Percentiles rank a stretch among this genome's conserved stretches.
Conservation (phyloP, 1,140 invertebrate species). For the Papilio dardanus region DNA sequence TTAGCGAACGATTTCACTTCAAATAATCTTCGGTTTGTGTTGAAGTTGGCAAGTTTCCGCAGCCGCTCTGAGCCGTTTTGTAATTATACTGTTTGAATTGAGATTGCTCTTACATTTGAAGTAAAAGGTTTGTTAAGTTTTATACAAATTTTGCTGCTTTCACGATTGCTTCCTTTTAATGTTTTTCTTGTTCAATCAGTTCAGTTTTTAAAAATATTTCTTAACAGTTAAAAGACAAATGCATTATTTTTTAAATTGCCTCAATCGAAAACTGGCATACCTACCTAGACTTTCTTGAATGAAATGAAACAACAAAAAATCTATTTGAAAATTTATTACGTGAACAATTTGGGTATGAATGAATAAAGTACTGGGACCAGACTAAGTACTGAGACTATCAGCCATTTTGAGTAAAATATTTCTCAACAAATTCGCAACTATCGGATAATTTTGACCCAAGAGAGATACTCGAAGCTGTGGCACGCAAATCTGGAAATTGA, state of each 20-base stretch:
- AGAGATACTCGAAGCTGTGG: slow-evolving; percentile 65
- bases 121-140: slow-evolving; percentile 13
- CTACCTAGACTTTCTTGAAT: too few species aligned
- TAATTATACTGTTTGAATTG: slow-evolving; percentile 21
- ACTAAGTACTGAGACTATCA: slow-evolving; percentile 60
- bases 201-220: too few species aligned
- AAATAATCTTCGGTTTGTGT: slow-evolving; percentile 22
- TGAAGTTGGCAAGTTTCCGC: slow-evolving; percentile 15
- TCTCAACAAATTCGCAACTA: slow-evolving; percentile 57
- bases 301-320: background rate
- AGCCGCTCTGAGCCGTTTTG: background rate
- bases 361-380: too few species aligned
- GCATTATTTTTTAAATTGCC: too few species aligned
- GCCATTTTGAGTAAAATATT: slow-evolving; percentile 66
- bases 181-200: background rate
- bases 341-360: slow-evolving; percentile 38
- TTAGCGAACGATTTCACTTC: slow-evolving; percentile 9
- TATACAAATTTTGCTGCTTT: slow-evolving; percentile 2
- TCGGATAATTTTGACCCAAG: slow-evolving; percentile 67
- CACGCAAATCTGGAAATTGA: slow-evolving; percentile 60
- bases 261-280: too few species aligned
- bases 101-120: slow-evolving; percentile 9
- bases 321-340: slow-evolving; percentile 21
- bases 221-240: too few species aligned
- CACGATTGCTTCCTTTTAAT: background rate